Conservation (phyloP, 1,140 invertebrate species). For the Drosophila kurseongensis region DNA sequence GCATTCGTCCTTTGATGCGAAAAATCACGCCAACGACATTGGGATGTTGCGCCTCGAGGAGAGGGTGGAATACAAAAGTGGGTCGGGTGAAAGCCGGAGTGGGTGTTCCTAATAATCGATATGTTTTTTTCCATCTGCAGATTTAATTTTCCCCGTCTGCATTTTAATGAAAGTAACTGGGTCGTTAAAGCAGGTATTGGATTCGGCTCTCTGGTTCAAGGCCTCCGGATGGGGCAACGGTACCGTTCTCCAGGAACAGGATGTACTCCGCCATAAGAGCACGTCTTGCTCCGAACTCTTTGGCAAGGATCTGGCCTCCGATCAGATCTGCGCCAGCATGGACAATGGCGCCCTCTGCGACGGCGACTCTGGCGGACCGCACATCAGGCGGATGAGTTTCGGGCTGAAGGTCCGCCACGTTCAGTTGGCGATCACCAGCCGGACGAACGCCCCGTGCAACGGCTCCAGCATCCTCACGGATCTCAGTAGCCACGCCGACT, state of each 20-base stretch:
- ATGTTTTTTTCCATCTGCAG: neutral
- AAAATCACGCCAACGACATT: neutral
- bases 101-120: neutral
- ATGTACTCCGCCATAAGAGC: neutral
- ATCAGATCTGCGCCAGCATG: conserved; percentile 13
- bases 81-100: neutral
- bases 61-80: conserved; percentile 4
- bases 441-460: neutral
- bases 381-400: neutral
- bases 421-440: conserved; percentile 25
- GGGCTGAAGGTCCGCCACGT: neutral
- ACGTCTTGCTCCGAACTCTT: neutral
- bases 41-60: conserved; percentile 4
- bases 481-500: neutral
- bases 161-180: neutral
- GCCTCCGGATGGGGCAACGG: conserved; percentile 3
- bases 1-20: neutral
- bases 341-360: neutral
- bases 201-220: neutral
- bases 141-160: conserved; percentile 20
- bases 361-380: conserved; percentile 13
- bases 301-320: neutral
- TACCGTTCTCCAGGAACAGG: neutral
- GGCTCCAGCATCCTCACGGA: conserved; percentile 7
- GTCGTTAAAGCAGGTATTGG: neutral